phyloP scores from a whole-genome alignment of 2,113 vertebrate species.

The Nansenia antarctica region DNA sequence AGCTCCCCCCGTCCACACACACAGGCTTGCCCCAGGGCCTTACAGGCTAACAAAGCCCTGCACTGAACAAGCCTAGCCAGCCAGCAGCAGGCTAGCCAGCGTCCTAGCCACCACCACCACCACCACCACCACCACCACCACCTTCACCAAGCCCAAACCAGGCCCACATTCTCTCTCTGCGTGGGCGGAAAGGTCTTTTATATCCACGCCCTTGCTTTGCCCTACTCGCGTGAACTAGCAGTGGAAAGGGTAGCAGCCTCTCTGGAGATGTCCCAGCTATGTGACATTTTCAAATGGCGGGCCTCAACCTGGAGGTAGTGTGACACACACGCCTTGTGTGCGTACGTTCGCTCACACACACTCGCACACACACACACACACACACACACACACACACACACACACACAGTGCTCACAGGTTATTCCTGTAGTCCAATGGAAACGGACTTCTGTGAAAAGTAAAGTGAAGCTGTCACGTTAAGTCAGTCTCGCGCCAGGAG shows the following conservation, averaged over 20 bases:
- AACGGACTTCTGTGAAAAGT: constrained; percentile 48
- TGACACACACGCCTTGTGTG: constrained; percentile 9
- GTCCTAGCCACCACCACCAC: constrained; percentile 20
- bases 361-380: too few relatives aligned
- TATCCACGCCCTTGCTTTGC: constrained; percentile 55
- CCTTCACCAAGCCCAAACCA: background rate
- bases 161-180: background rate
- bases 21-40: constrained; percentile 14
- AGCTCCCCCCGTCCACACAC: constrained; percentile 39
- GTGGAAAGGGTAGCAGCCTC: constrained; percentile 62
- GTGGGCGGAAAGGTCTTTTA: constrained; percentile 40
- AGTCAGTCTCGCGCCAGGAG: constrained; percentile 62
- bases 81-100: too few relatives aligned
- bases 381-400: too few relatives aligned
- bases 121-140: constrained; percentile 8
- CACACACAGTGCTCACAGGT: constrained; percentile 27
- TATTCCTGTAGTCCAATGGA: constrained; percentile 52
- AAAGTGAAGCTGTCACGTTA: constrained; percentile 58
- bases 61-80: too few relatives aligned
- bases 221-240: constrained; percentile 54
- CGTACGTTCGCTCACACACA: constrained; percentile 18
- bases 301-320: constrained; percentile 51
- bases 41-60: constrained; percentile 48
- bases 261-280: constrained; percentile 64
- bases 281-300: constrained; percentile 71